Conservation (phyloP, 2,888 invertebrate genomes). For the Automeris io region DNA sequence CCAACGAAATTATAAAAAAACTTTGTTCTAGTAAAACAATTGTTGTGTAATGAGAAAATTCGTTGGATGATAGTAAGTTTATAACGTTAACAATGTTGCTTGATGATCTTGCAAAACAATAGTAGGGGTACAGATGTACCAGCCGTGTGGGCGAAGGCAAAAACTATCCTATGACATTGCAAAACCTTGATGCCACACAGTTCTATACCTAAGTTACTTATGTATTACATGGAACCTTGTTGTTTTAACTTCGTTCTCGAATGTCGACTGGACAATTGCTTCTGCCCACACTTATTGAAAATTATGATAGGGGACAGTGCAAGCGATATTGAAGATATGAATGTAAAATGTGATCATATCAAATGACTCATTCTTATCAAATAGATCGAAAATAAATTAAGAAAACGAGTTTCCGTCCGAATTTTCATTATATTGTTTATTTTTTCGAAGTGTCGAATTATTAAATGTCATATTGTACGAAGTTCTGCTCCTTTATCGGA, state of each 20-base stretch:
- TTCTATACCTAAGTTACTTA: constrained; percentile 28
- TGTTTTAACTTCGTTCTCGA: constrained; percentile 28
- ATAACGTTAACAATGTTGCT: background rate
- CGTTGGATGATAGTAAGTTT: too few species aligned
- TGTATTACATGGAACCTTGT: constrained; percentile 47
- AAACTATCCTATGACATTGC: constrained; percentile 75
- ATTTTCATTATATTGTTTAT: too few species aligned
- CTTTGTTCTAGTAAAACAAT: too few species aligned
- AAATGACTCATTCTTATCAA: too few species aligned
- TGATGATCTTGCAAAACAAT: background rate
- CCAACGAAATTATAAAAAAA: too few species aligned
- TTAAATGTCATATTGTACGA: too few species aligned
- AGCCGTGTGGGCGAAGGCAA: constrained; percentile 67
- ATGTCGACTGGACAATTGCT: constrained; percentile 71
- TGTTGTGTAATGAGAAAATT: too few species aligned
- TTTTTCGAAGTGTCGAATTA: too few species aligned
- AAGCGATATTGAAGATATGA: background rate
- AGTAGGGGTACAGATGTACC: constrained; percentile 33
- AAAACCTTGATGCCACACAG: constrained; percentile 35
- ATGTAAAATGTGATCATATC: too few species aligned
- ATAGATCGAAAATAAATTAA: too few species aligned
- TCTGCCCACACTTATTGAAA: constrained; percentile 54
- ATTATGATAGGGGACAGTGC: constrained; percentile 15
- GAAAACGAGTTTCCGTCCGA: too few species aligned
- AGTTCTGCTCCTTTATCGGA: too few species aligned